Evolutionary conservation across 2,113 vertebrate genomes (phyloP).

Genomic region (Pluvialis apricaria): DNA sequence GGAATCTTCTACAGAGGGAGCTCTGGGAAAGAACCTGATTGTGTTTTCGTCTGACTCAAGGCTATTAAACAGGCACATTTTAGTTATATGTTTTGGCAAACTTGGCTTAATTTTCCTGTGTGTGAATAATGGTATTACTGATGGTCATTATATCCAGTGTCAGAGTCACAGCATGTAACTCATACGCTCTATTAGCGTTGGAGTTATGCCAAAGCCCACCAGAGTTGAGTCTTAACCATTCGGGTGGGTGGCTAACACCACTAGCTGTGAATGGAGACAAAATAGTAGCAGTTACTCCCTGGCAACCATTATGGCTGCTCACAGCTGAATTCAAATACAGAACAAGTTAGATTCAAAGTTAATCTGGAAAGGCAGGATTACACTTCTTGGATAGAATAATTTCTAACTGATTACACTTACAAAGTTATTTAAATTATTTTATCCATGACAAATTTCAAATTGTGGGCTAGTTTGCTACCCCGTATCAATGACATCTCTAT

Average conservation of each 20-base stretch:
- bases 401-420: neutral
- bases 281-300: neutral
- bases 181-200: neutral
- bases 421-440: neutral
- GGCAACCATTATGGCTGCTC: neutral
- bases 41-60: neutral
- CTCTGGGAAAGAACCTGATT: neutral
- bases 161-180: conserved; percentile 31
- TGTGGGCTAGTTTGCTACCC: neutral
- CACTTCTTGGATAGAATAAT: neutral
- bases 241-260: neutral
- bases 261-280: neutral
- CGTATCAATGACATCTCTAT: neutral
- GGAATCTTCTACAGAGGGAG: neutral
- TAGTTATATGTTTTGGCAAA: conserved; percentile 1
- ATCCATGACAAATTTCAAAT: neutral
- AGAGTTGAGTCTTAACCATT: neutral
- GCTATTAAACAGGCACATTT: neutral
- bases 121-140: conserved; percentile 4
- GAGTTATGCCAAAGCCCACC: conserved; percentile 25
- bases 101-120: neutral
- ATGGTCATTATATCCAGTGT: conserved; percentile 3
- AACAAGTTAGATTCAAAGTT: neutral
- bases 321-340: neutral
- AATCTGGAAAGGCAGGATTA: neutral